Evolutionary conservation across 2,113 vertebrate species (phyloP), one percentile per base, ranked within the genome.

Genomic region (Oncorhynchus kisutch): DNA sequence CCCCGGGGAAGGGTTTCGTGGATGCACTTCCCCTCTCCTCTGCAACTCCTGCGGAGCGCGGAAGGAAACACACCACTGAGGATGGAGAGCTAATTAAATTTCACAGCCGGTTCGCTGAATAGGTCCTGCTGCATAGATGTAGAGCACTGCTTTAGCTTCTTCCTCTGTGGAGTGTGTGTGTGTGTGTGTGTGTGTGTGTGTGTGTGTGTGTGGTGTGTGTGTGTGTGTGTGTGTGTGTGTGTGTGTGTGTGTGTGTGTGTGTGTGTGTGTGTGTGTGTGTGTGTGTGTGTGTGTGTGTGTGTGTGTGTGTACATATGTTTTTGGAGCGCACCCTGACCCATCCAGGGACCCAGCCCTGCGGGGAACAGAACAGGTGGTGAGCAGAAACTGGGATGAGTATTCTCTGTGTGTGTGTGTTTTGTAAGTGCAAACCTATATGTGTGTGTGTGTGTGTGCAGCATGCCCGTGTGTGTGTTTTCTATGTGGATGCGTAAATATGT

Each of bases 21-120:
- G 76, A 76, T 82, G 80, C 74, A 59, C 81, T 79, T 85, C 80
- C 81, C 60, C 71, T 78, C 76, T 80, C 57, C 72, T 59, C 79
- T 81, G 66, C 54, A 80, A 69, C 73, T 82, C 78, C 81, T 78
- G 73, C 54, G 73, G 79, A 80, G 74, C 31, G 60, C 62, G 48
- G 75, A 82, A 80, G 80, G 70, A 84, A 86, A 67, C 22, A 45
- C 74, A 81, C 78, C 62, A 22, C 79, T n/a, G 60, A 85, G 82
- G 81, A 81, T 49, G 64, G 76, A 49, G 75, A 77, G 80, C 83
- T 89, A 86, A 89, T 92, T 88, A 81, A 72, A 89, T 87, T 87
- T 82, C 85, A 84, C 86, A 88, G 88, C 72, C 87, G 86, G 79
- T 82, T 89, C 79, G 69, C 79, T 48, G 82, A 85, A 75, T 68